A percentile compares a stretch with the other conserved stretches of the same genome.
Evolutionary conservation across 2,888 invertebrate genomes (phyloP).

Genomic region (Automeris io): DNA sequence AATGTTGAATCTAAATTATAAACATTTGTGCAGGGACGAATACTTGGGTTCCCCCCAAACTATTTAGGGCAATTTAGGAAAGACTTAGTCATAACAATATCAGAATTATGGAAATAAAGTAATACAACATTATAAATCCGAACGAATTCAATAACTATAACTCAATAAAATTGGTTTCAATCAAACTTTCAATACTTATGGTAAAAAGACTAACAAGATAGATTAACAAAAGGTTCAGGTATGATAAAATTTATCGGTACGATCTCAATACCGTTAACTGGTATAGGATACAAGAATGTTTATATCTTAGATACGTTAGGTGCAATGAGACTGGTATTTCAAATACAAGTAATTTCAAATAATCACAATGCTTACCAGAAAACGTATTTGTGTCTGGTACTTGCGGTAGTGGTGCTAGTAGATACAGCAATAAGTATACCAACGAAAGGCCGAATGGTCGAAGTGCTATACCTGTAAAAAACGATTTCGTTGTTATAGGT

Average conservation of each 20-base stretch:
- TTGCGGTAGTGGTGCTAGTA: slow-evolving; percentile 85
- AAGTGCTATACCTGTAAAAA: slow-evolving; percentile 85
- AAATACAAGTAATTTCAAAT: slow-evolving; percentile 2
- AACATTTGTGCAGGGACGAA: no score
- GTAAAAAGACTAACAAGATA: no score
- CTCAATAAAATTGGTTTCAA: no score
- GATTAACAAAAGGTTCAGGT: background rate
- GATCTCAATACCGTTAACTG: slow-evolving; percentile 8
- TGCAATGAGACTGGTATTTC: background rate
- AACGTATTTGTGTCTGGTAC: slow-evolving; percentile 83
- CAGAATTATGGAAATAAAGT: no score
- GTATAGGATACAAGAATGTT: background rate
- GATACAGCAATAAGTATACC: slow-evolving; percentile 86
- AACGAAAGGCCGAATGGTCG: slow-evolving; percentile 89
- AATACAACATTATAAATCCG: no score
- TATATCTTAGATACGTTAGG: background rate
- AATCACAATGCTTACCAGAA: slow-evolving; percentile 60
- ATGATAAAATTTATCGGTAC: slow-evolving; percentile 12
- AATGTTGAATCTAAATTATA: no score
- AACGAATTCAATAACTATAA: no score
- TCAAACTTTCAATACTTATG: no score
- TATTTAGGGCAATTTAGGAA: no score
- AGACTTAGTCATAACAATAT: no score
- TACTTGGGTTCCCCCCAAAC: no score
- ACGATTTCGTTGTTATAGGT: no score